Conservation (phyloP, 2,888 invertebrate genomes). For the Allophyes oxyacanthae region DNA sequence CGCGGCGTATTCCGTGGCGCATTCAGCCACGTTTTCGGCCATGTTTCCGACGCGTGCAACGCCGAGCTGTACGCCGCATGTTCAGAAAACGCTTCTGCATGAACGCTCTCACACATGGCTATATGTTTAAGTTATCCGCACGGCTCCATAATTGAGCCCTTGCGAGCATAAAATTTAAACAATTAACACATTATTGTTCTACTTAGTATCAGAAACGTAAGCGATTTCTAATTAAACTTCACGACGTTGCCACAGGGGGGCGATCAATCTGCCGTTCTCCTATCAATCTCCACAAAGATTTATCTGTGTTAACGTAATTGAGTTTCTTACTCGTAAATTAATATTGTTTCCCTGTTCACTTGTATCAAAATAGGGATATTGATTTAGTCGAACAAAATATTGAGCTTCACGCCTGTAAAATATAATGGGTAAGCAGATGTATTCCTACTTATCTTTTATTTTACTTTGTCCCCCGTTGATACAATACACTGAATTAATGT, state of each 20-base stretch:
- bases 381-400: slow-evolving; percentile 4
- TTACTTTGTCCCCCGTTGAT: no score
- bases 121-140: no score
- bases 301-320: slow-evolving; percentile 42
- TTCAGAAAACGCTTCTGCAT: no score
- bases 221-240: slow-evolving; percentile 36
- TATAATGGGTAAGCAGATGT: not conserved
- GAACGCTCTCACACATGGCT: no score
- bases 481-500: no score
- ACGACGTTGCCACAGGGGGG: slow-evolving; percentile 27
- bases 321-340: slow-evolving; percentile 36
- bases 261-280: slow-evolving; percentile 30
- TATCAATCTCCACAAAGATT: slow-evolving; percentile 45
- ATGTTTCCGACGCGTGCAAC: no score
- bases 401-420: not conserved
- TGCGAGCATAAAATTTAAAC: no score
- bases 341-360: slow-evolving; percentile 31
- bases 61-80: no score
- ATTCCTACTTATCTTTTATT: not conserved
- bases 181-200: no score
- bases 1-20: no score
- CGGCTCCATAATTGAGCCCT: no score
- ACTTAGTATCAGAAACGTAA: slow-evolving; percentile 1
- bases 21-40: no score
- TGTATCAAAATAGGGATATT: slow-evolving; percentile 18